Base-by-base conservation (phyloP, 2,888 invertebrate genomes). In the Carabus problematicus region DNA sequence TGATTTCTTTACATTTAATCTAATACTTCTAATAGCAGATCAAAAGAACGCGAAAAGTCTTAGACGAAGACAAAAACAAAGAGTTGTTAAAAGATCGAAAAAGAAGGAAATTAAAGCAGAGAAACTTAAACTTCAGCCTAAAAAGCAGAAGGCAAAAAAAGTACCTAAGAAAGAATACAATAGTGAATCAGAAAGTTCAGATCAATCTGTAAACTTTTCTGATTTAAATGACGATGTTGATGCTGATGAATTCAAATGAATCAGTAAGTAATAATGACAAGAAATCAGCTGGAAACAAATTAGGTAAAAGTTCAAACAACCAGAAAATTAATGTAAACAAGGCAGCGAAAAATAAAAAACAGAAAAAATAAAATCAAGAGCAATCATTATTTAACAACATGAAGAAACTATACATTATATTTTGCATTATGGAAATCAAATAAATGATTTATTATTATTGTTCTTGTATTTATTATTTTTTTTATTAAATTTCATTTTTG, bases 41-140 rank as follows among this genome's bases (percentile, higher is more conserved):
- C 85, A 86, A 71, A 82, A 82, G 39, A 78, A 79, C 39, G 80
- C 79, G n/a, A 88, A 88, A 74, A 85, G 84, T 73, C 78, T 92
- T 12, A 90, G 90, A 72, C 91, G 89, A 75, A 85, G 88, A 64
- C 92, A 91, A 75, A 89, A 88, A 75, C 88, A 91, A 77, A 84
- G 92, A 64, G 75, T 75, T 11, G 75, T 72, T 64, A 80, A 78
- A 64, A 74, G 81, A 8, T 52, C 74, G 39, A 72, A 76, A 54
- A 79, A 80, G 71, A 68, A 75, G 45, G 62, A 75, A 71, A 64
- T 70, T 66, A 39, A 67, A 67, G 45, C 76, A 71, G 72, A 75
- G 43, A 75, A 75, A 64, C 72, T 73, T 12, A 76, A 76, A 54
- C 81, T 80, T 72, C 76, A 75, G 54, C 72, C 75, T 66, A 75